Evolutionary conservation across 64 coral and sea anemone genomes (phyloP), one percentile per base, ranked within the genome.

Genomic region (Orbicella faveolata): DNA sequence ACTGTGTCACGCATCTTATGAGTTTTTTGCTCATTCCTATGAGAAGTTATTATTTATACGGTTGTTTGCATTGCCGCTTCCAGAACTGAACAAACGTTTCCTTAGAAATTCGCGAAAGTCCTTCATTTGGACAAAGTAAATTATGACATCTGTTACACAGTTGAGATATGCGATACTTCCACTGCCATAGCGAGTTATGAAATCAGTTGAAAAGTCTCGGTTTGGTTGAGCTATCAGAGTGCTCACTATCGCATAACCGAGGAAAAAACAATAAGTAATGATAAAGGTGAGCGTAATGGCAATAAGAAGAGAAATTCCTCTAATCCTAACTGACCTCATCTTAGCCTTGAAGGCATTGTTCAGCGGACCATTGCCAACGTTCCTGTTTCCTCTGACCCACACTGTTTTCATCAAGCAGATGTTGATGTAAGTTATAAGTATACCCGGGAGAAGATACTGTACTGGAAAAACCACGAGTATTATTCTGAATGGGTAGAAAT

Each of bases 311-410:
- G 35, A 23, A 30, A 67, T 91, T 36, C 80, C 89, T 20, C 37
- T 74, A 0, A 84, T 3, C 19, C 51, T 74, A 15, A 8, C 37
- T 23, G 65, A 30, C 37, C 26, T 62, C 18, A 81, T 11, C 15
- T 81, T 26, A 36, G 26, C 30, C 30, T 63, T 81, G 16, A 81
- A 81, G 14, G 57, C 55, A 63, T 81, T 81, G 66, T 91, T 91
- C 9, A 41, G 3, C 5, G 44, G 44, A 3, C 14, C n/a, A 30
- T 23, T 73, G 9, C 14, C 20, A 6, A 36, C 36, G 16, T 74
- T 36, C 1, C 52, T 35, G 7, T 14, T 91, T 11, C 57, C 20
- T 25, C 18, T 41, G 26, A 36, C 9, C 36, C 34, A 79, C 7
- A 75, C 44, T 0, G 80, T 57, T 52, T 41, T 75, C 12, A 61